Base-by-base conservation (phyloP, 1,140 invertebrate species). In the Drosophila gunungcola region DNA sequence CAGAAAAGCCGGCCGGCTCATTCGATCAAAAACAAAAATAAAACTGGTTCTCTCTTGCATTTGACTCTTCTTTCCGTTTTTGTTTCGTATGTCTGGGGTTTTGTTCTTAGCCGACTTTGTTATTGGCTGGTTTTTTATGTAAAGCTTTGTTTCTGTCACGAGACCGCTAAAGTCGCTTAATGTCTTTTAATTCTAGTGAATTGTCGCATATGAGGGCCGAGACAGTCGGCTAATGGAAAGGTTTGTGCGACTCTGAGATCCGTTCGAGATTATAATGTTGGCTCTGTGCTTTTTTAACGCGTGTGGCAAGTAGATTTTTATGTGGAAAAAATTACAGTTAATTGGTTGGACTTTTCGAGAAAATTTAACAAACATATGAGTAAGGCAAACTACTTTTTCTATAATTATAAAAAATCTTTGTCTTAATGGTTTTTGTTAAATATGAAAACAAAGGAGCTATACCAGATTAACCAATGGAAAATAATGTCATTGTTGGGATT, bases 1-100 rank as follows among this genome's bases (percentile, higher is more conserved):
- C 62, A 83, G 54, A 69, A 88, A 88, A 41, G 83, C 83, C 83
- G 83, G 83, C 83, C 83, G 83, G 83, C 82, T 72, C 34, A 16
- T 49, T 65, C 16, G 43, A 41, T 67, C 4, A 27, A 57, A 63
- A 63, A 42, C 56, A 46, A 38, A 45, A 36, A 38, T 36, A 65
- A 54, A 88, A 88, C 83, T 83, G 83, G 83, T 88, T 86, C 80
- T 78, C 49, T 68, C 84, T 43, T 84, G 65, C 52, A 61, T 34
- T 68, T 72, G 57, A 16, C 36, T 52, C 57, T 58, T 63, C 54
- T 21, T 43, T 49, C 13, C 57, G 32, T 39, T 73, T 42, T 70
- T 46, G 51, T 78, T 78, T 74, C 78, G 78, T 56, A 42, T 77
- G 60, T 79, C 55, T 70, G 68, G 51, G 54, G 63, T 69, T 69